phyloP scores from a whole-genome alignment of 1,140 invertebrate species.

The Thereuonema tuberculata region DNA sequence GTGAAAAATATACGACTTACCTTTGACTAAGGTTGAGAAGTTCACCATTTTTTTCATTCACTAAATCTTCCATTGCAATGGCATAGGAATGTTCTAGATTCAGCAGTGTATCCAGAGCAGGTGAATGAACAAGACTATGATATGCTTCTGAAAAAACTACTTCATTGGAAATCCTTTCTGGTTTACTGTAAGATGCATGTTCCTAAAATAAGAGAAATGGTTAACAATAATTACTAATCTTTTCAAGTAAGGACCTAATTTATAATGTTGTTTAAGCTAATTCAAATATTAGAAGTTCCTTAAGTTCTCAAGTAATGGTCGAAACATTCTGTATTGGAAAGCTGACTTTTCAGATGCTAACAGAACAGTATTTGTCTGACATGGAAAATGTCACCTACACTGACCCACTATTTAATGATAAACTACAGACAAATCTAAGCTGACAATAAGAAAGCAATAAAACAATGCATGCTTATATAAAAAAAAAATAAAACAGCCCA shows the following conservation, averaged over 20 bases:
- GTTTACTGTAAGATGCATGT: slow-evolving; percentile 32
- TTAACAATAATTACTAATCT: slow-evolving; percentile 18
- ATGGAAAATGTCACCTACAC: background rate
- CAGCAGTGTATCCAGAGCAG: slow-evolving; percentile 57
- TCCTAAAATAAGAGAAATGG: slow-evolving; percentile 24
- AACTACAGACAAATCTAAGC: no score
- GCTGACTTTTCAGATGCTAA: background rate
- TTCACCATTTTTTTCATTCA: slow-evolving; percentile 48
- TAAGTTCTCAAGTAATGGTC: background rate
- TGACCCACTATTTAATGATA: no score
- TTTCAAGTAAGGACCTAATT: background rate
- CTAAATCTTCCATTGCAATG: slow-evolving; percentile 49
- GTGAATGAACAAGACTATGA: slow-evolving; percentile 65
- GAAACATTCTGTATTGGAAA: background rate
- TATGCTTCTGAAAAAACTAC: slow-evolving; percentile 65
- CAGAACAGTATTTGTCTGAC: background rate
- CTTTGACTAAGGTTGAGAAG: slow-evolving; percentile 29
- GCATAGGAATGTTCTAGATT: slow-evolving; percentile 64
- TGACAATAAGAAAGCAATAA: no score
- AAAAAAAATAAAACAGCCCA: no score
- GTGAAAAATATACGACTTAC: no score
- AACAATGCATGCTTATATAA: no score
- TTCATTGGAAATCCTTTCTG: slow-evolving; percentile 54
- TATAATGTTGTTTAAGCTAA: background rate
- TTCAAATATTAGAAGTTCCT: background rate